Base-by-base conservation (phyloP, 1,140 invertebrate genomes). In the Sycophila sp. region DNA sequence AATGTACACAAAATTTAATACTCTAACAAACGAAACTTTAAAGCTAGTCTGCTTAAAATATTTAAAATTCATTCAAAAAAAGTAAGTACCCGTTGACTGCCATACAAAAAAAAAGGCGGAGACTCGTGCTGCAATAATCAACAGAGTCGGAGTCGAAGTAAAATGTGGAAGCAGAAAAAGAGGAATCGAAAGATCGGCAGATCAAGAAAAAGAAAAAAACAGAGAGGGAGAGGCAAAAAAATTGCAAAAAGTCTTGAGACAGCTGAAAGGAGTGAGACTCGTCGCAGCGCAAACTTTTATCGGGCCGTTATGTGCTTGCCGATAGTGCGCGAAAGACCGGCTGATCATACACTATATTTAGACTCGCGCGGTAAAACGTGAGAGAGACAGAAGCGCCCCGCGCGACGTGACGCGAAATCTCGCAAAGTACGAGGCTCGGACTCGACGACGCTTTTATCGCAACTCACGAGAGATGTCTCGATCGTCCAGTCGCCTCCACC, bases 261-360 rank as follows among this genome's bases (percentile, higher is more conserved):
- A 22, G 28, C 28, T n/a, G 22, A 47, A 47, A 32, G 28, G 17
- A 17, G 53, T 17, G 63, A 45, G 63, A 45, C 15, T 59, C 58
- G 36, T 64, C 47, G 32, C 40, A 42, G 40, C 32, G 63, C 42
- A 42, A 59, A 71, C 72, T 75, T 69, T 78, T 77, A 76, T 80
- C 78, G 69, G 47, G 58, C 36, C 42, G 49, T 70, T 75, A 73
- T 72, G 73, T 73, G 73, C 74, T 71, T 76, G 53, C 58, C 76
- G 76, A 80, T 79, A 77, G 72, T 72, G 69, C 8, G 36, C 69
- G 64, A 59, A 69, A 71, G 59, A 78, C 71, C 72, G 71, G 65
- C 75, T 72, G 76, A 78, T 78, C 78, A 78, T 79, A 76, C 72
- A 69, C 77, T 79, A 79, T 77, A 79, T 79, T 78, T 79, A 79